Evolutionary conservation across 2,888 invertebrate genomes (phyloP).

Genomic region (Aphodius granarius): DNA sequence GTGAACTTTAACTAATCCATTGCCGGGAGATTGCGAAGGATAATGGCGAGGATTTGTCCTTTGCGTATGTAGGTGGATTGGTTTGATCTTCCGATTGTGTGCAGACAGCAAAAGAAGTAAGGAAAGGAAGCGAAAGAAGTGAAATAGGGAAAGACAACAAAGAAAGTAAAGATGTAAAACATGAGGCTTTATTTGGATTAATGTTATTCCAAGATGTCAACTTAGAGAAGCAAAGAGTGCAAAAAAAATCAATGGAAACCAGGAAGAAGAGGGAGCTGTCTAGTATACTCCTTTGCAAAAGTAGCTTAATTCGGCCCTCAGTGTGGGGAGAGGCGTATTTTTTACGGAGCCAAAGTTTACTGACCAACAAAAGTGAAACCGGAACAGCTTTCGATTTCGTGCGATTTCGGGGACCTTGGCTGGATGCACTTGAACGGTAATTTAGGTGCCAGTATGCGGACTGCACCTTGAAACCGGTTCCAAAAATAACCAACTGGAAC

Average conservation of each 20-base stretch:
- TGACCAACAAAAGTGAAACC: neutral
- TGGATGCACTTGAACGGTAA: conserved; percentile 6
- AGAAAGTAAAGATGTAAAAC: too few species aligned
- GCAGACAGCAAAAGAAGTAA: neutral
- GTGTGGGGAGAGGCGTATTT: too few species aligned
- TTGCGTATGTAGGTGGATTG: neutral
- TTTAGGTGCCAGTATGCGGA: neutral
- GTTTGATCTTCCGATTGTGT: neutral
- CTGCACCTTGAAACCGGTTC: conserved; percentile 14
- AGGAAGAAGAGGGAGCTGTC: too few species aligned
- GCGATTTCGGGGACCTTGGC: neutral
- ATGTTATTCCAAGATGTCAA: too few species aligned
- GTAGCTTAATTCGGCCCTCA: too few species aligned
- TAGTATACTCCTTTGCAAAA: too few species aligned
- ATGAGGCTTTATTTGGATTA: too few species aligned
- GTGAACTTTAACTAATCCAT: neutral
- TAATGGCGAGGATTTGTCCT: neutral
- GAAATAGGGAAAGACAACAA: too few species aligned
- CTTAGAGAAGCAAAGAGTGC: too few species aligned
- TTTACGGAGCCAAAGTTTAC: neutral
- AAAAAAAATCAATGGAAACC: too few species aligned
- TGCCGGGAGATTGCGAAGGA: neutral
- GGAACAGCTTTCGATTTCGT: conserved; percentile 7
- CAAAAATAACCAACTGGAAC: conserved; percentile 6
- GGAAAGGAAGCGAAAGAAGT: too few species aligned